phyloP scores from a whole-genome alignment of 1,140 invertebrate genomes.

The Pogonus chalceus region DNA sequence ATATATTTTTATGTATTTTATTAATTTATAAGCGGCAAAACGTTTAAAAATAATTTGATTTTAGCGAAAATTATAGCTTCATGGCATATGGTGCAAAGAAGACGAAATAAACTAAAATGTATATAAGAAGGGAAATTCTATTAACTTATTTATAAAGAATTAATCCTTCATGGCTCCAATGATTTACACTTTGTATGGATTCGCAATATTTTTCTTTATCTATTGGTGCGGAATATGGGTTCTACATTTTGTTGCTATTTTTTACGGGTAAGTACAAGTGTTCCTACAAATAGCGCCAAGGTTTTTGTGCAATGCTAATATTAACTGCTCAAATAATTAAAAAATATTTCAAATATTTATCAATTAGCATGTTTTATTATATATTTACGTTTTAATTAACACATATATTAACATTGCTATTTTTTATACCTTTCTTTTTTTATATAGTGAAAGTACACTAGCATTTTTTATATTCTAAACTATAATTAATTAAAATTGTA shows the following conservation, averaged over 20 bases:
- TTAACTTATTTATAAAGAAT: not conserved
- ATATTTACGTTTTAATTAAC: conserved; percentile 2
- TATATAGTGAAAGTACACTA: conserved; percentile 11
- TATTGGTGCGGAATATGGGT: conserved; percentile 61
- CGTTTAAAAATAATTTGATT: no score
- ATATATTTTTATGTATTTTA: no score
- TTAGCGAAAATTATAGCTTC: no score
- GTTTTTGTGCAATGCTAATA: not conserved
- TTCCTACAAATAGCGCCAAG: not conserved
- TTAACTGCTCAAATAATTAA: conserved; percentile 8
- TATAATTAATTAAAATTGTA: no score
- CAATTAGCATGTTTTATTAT: conserved; percentile 10
- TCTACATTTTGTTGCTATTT: conserved; percentile 53
- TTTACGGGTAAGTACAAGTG: conserved; percentile 40
- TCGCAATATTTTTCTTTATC: conserved; percentile 57
- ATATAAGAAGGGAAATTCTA: not conserved
- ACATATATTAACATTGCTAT: not conserved
- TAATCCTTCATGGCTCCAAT: conserved; percentile 29
- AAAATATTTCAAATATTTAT: conserved; percentile 1
- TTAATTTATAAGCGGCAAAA: no score
- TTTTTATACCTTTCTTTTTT: not conserved
- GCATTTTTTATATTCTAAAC: no score
- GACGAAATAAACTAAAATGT: not conserved
- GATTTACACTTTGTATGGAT: conserved; percentile 43
- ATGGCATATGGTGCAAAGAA: no score